A percentile compares a stretch with the other conserved stretches of the same genome.
These are phyloP conservation scores for Halocaridina rubra DNA, from an alignment of 2,888 invertebrate species.

Conservation along the genomic window DNA sequence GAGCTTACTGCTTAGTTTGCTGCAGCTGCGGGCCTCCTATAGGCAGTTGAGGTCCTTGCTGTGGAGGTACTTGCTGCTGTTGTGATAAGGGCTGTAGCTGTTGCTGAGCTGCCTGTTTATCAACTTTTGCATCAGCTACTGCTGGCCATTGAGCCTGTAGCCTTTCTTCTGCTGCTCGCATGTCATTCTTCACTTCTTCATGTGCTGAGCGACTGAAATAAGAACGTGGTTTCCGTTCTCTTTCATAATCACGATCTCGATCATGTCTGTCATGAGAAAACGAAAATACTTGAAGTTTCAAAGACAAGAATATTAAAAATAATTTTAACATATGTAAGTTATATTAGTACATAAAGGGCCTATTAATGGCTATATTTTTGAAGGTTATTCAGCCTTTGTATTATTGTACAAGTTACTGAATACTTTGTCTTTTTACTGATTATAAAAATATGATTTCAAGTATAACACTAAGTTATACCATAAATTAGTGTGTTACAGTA, in stretches of 20 bases:
- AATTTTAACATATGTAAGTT: too few relatives aligned
- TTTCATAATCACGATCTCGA: constrained; percentile 63
- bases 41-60: neutral
- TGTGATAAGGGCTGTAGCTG: neutral
- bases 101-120: constrained; percentile 18
- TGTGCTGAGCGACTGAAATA: constrained; percentile 58
- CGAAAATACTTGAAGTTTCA: too few relatives aligned
- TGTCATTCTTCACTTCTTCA: constrained; percentile 51
- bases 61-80: constrained; percentile 3
- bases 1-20: neutral
- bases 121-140: constrained; percentile 39
- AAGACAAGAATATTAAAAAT: too few relatives aligned
- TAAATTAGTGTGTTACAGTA: too few relatives aligned
- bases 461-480: too few relatives aligned
- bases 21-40: neutral
- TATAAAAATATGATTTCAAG: too few relatives aligned
- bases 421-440: too few relatives aligned
- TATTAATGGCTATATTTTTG: too few relatives aligned
- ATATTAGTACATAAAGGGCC: too few relatives aligned
- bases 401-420: neutral
- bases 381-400: too few relatives aligned
- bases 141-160: constrained; percentile 60
- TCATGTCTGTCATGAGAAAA: constrained; percentile 53
- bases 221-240: constrained; percentile 63
- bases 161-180: constrained; percentile 64